These are phyloP conservation scores for Dasysyrphus albostriatus DNA, from an alignment of 2,888 invertebrate genomes.

Conservation along the genomic window DNA sequence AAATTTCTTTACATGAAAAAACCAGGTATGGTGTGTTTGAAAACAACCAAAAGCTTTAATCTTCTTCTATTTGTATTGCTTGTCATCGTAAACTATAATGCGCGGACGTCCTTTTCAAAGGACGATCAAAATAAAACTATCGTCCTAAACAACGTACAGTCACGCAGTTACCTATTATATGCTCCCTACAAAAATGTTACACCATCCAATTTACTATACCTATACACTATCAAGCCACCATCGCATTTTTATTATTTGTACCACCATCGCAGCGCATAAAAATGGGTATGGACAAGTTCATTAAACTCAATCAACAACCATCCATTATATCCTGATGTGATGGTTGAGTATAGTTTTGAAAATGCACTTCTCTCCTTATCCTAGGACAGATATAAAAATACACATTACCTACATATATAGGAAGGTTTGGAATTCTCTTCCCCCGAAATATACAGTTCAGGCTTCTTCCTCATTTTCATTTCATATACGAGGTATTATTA, in stretches of 20 bases:
- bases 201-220: not conserved
- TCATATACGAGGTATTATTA: not conserved
- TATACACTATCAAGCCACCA: too few relatives aligned
- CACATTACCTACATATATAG: too few relatives aligned
- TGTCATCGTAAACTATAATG: not conserved
- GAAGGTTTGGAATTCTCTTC: constrained; percentile 39
- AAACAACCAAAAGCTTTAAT: constrained; percentile 47
- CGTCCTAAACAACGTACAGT: constrained; percentile 65
- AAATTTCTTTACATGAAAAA: constrained; percentile 52
- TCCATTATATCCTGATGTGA: constrained; percentile 1
- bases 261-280: constrained; percentile 51
- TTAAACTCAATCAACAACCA: constrained; percentile 71
- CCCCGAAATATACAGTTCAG: constrained; percentile 51
- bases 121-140: constrained; percentile 66
- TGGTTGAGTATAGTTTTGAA: not conserved
- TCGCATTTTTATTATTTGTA: too few relatives aligned
- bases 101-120: constrained; percentile 60
- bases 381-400: constrained; percentile 51
- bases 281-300: constrained; percentile 62
- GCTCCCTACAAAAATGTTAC: constrained; percentile 6
- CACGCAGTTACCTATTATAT: constrained; percentile 47
- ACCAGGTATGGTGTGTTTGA: constrained; percentile 4
- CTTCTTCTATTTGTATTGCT: constrained; percentile 36
- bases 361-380: constrained; percentile 58
- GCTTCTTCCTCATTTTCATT: constrained; percentile 9